Base-by-base conservation (phyloP, 2,113 vertebrate species). In the Gila orcuttii region DNA sequence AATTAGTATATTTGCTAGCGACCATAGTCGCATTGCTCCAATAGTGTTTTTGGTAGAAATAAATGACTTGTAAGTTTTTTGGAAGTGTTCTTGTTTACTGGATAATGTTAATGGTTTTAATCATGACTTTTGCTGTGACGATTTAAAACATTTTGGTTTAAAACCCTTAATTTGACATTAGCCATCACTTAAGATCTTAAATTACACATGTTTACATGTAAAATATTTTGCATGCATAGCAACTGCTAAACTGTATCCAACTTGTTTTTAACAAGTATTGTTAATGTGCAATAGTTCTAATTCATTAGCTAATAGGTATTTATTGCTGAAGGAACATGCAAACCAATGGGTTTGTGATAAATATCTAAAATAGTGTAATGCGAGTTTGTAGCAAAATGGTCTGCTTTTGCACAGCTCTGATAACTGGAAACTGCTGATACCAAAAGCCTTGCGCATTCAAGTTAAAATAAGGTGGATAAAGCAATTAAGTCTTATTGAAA, bases 11-110 rank as follows among this genome's bases (percentile, higher is more conserved):
- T 39, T 79, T 79, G 77, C 55, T 60, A 79, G 77, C 4, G 12
- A 42, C 52, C 76, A 93, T 50, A 52, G 50, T 52, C 50, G 92
- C 91, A 90, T 93, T 93, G 93, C 93, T 95, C 93, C 93, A 93
- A 93, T 93, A 95, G 94, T 94, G 94, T 94, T 92, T 94, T 94
- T 93, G 94, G 92, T 95, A 95, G 94, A 95, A 95, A 95, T 95
- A 95, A 95, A 95, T 92, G 92, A 93, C 94, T 94, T 91, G 91
- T 94, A 83, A 71, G 82, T 73, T 83, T 75, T 75, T 77, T 77
- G 28, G 50, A 81, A 69, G 64, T 82, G 52, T 73, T 83, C 33
- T 62, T 45, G 68, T 83, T 83, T 83, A 83, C 66, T 83, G 64
- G 81, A 17, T 82, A 62, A 77, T 12, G 28, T 28, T 77, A 55